Evolutionary conservation across 1,140 invertebrate genomes (phyloP), one percentile per base, ranked within the genome.

Genomic region (Bemisia tabaci): DNA sequence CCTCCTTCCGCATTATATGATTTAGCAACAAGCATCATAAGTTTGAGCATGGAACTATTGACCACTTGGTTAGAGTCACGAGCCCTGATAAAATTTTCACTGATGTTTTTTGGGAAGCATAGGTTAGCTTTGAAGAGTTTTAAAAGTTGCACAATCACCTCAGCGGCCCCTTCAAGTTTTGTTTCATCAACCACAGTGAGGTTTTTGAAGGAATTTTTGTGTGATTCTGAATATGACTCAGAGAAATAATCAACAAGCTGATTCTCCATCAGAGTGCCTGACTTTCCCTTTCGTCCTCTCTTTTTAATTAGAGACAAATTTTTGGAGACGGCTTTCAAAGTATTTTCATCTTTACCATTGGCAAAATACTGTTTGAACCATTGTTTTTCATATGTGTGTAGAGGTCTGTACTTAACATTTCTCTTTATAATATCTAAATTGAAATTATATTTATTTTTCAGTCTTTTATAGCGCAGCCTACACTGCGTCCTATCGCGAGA

Each of bases 401-500:
- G 33, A 48, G 33, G 33, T 48, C 17, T 48, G 33, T 48, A 48
- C 17, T 48, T 48, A 5, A 48, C 33, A 48, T 48, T 48, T 48
- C 33, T 48, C 17, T 17, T 48, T 9, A 48, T 48, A 9, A 48
- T 48, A 48, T 48, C 33, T 48, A 48, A 48, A 48, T 48, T 17
- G 17, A 48, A 48, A 17, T 48, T 48, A 48, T 48, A 48, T 17
- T 48, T 48, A 48, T 48, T 48, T 64, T 68, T 64, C 0, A 68
- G 27, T 17, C 48, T 33, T 21, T 17, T 22, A 33, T 68, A 68
- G 17, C 67, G 58, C 59, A 61, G 67, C 23, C 67, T 48, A 2
- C 64, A 22, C 58, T 68, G 67, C 21, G 59, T 68, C 61, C 67
- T 24, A 26, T 12, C 65, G 11, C 67, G 64, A 24, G 12, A 22